phyloP scores from a whole-genome alignment of 2,888 invertebrate genomes.

The Linnaemya tessellans region DNA sequence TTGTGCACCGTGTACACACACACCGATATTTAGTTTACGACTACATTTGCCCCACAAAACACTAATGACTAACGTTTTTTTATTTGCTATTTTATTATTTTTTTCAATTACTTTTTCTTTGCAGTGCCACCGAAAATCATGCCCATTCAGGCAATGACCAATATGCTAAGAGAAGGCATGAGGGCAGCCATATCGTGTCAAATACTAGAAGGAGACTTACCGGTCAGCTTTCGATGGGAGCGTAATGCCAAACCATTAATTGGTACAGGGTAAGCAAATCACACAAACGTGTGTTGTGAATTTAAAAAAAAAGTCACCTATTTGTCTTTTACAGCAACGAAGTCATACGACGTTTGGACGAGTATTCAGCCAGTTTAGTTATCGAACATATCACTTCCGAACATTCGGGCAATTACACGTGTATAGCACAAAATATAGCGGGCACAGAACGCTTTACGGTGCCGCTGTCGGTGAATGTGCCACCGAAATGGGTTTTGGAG shows the following conservation, averaged over 20 bases:
- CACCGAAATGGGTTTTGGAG: conserved; percentile 94
- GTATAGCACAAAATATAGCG: conserved; percentile 93
- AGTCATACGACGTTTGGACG: conserved; percentile 88
- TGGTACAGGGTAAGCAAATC: conserved; percentile 84
- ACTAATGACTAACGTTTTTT: conserved; percentile 60
- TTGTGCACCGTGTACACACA: background rate
- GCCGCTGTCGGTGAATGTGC: conserved; percentile 93
- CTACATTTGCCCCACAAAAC: conserved; percentile 12
- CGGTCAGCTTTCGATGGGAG: conserved; percentile 95
- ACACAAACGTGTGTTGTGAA: background rate
- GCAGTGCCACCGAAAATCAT: conserved; percentile 93
- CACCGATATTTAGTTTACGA: background rate
- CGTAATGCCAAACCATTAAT: conserved; percentile 92
- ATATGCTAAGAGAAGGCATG: conserved; percentile 92
- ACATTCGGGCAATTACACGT: conserved; percentile 96
- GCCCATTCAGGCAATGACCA: conserved; percentile 92
- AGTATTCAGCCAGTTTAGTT: conserved; percentile 92
- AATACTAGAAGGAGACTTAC: conserved; percentile 95
- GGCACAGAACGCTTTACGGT: conserved; percentile 91
- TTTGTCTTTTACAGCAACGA: conserved; percentile 81
- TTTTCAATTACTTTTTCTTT: conserved; percentile 31
- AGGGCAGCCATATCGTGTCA: conserved; percentile 95
- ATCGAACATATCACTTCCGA: conserved; percentile 93
- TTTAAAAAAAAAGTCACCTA: background rate
- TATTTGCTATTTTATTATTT: background rate